phyloP scores from a whole-genome alignment of 2,113 vertebrate species.

The Nannobrachium achirus region DNA sequence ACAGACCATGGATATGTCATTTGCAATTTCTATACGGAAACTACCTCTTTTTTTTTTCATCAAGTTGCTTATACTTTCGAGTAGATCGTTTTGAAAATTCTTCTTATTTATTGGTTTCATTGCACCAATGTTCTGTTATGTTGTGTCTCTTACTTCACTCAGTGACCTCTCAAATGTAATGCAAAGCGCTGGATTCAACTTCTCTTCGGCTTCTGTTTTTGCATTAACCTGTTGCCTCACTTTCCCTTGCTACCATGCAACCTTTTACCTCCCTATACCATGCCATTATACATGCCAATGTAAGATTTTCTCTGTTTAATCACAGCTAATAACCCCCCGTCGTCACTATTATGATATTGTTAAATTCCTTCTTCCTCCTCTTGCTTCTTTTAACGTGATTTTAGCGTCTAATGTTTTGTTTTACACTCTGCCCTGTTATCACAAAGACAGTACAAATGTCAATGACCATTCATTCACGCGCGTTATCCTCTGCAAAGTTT shows the following conservation, averaged over 20 bases:
- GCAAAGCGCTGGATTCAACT: slow-evolving; percentile 12
- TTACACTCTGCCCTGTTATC: slow-evolving; percentile 51
- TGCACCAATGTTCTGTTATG: slow-evolving; percentile 59
- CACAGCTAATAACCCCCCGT: neutral
- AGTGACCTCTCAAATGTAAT: slow-evolving; percentile 34
- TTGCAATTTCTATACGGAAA: slow-evolving; percentile 89
- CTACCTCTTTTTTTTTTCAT: slow-evolving; percentile 91
- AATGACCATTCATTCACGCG: slow-evolving; percentile 35
- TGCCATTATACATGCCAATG: neutral
- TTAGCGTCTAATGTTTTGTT: slow-evolving; percentile 14
- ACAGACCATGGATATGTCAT: slow-evolving; percentile 74
- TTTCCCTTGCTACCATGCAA: slow-evolving; percentile 39
- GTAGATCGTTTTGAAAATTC: slow-evolving; percentile 77
- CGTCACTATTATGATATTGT: neutral
- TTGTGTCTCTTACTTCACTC: slow-evolving; percentile 48
- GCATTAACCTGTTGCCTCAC: slow-evolving; percentile 33
- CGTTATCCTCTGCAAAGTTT: slow-evolving; percentile 25
- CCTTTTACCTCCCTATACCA: neutral
- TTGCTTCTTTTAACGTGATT: neutral
- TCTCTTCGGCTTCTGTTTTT: slow-evolving; percentile 1
- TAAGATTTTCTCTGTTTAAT: neutral
- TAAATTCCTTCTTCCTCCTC: neutral
- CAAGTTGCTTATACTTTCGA: slow-evolving; percentile 80
- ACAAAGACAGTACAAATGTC: slow-evolving; percentile 46
- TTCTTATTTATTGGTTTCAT: slow-evolving; percentile 81